phyloP scores from a whole-genome alignment of 2,888 invertebrate genomes.

The Rhyacophila evoluta region DNA sequence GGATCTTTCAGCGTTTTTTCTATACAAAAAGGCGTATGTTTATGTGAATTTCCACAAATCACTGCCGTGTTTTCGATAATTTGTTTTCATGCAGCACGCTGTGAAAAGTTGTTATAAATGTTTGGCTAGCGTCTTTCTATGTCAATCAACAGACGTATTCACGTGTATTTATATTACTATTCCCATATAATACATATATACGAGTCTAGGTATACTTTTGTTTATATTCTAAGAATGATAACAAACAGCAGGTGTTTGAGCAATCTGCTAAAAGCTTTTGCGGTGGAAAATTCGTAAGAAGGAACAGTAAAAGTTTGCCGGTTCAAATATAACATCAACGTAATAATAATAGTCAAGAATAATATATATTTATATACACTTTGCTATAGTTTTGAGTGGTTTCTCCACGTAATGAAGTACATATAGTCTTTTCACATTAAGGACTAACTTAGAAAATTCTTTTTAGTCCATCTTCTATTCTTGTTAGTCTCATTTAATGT shows the following conservation, averaged over 20 bases:
- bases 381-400: no score
- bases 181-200: background rate
- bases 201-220: background rate
- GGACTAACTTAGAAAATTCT: no score
- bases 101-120: background rate
- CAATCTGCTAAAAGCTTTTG: slow-evolving; percentile 20
- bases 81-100: background rate
- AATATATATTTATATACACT: no score
- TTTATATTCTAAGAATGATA: background rate
- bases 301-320: background rate
- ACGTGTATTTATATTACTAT: background rate
- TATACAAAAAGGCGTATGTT: no score
- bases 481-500: no score
- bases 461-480: no score
- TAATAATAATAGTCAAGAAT: no score
- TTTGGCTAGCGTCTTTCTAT: background rate
- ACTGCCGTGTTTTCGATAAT: background rate
- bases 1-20: no score
- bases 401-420: no score
- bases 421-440: no score
- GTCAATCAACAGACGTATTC: background rate
- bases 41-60: background rate
- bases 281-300: background rate
- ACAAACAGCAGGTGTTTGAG: slow-evolving; percentile 11
- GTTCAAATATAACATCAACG: background rate